Conservation (phyloP, 2,888 invertebrate genomes). For the Dromius quadrimaculatus region DNA sequence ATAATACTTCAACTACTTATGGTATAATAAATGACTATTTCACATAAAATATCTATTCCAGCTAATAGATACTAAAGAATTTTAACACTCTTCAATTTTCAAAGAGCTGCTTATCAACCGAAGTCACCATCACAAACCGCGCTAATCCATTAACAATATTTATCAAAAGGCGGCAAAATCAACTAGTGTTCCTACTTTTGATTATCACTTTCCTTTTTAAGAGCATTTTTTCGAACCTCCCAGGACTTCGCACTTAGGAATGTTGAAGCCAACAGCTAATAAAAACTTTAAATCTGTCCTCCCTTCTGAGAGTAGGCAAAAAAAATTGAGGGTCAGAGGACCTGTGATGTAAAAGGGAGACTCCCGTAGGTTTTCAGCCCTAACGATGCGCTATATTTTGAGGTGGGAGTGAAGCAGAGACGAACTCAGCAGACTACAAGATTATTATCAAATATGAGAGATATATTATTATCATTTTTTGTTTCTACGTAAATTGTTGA, state of each 20-base stretch:
- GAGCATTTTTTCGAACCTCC: conserved; percentile 17
- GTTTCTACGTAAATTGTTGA: no score
- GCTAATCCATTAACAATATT: conserved; percentile 8
- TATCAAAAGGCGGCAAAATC: background rate
- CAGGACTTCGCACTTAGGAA: conserved; percentile 18
- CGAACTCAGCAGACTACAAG: background rate
- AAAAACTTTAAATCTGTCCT: conserved; percentile 34
- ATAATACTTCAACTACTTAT: no score
- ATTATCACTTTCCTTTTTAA: conserved; percentile 21
- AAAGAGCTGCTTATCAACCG: conserved; percentile 2
- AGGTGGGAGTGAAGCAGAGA: background rate
- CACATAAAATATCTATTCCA: no score
- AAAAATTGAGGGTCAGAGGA: conserved; percentile 16
- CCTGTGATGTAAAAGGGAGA: conserved; percentile 10
- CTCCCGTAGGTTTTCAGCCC: conserved; percentile 27
- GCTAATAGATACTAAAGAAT: no score
- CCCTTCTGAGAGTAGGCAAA: conserved; percentile 1
- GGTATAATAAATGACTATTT: no score
- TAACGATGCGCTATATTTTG: background rate
- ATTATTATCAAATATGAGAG: background rate
- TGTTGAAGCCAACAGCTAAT: conserved; percentile 14
- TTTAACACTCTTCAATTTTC: no score
- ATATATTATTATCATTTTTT: no score
- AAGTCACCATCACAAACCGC: background rate
- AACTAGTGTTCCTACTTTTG: background rate